Base-by-base conservation (phyloP, 2,888 invertebrate genomes). In the Alloplasta piceator region DNA sequence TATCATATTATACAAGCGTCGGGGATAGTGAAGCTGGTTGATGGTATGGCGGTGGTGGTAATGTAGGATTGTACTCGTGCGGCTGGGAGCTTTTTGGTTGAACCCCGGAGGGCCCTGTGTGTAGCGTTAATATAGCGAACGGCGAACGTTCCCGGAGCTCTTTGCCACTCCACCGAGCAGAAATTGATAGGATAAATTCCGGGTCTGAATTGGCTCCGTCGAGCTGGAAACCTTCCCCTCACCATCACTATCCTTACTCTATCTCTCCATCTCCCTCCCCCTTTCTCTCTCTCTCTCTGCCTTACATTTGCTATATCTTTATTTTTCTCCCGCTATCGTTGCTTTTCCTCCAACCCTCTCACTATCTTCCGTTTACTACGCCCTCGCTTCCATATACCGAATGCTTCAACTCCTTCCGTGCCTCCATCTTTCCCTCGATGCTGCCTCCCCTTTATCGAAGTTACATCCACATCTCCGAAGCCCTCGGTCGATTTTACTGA, bases 161-260 rank as follows among this genome's bases (percentile, higher is more conserved):
- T 93, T 94, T 94, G 93, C 93, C 94, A 93, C 94, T 93, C 93
- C 93, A 93, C 93, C 93, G 93, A 93, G 94, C 94, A 93, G 94
- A 94, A 94, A 94, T 94, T 94, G 94, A 94, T 94, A 93, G 94
- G 94, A 94, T 94, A 94, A 94, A 94, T 94, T 94, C 94, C 93
- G 93, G 93, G 92, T 93, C 93, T 93, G 94, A 94, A 94, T 94
- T 93, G 93, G 93, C 93, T 93, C 92, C 93, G 93, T 91, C 93
- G 93, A 93, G 93, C 93, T 93, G 93, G 93, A 93, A 93, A 93
- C 90, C 91, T 90, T 88, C 89, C 88, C 87, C 86, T 86, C 87
- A 85, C 84, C 71, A 78, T 58, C 39, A 26, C 55, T 58, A 66
- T 9, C 26, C 26, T 26, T 26, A 26, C 61, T 48, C 78, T 67